Conservation (phyloP, 37 sponge, comb jelly and placozoan genomes). For the Geodia barretti region DNA sequence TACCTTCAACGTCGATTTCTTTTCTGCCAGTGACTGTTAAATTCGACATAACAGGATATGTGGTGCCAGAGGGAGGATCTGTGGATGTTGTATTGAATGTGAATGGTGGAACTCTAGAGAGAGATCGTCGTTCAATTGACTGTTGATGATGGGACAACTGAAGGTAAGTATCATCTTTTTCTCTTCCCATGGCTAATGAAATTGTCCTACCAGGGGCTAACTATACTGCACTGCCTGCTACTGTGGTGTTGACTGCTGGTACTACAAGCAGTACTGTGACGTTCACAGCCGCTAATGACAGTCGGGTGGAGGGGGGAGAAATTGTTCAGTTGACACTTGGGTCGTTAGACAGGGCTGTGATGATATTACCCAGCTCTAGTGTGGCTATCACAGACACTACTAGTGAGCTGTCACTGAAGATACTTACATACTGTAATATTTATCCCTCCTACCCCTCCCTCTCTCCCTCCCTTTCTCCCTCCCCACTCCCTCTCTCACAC, state of each 20-base stretch:
- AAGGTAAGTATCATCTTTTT: not conserved
- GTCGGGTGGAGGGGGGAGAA: not conserved
- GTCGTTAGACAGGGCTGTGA: not conserved
- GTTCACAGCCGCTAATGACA: not conserved
- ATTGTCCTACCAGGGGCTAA: no score
- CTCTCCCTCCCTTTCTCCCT: no score
- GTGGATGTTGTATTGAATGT: not conserved
- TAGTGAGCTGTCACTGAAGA: no score
- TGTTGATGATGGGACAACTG: not conserved
- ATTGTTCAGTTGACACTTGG: not conserved
- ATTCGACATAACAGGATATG: not conserved
- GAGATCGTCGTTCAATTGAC: not conserved
- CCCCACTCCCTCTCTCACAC: not conserved
- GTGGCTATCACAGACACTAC: not conserved
- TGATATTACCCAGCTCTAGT: not conserved
- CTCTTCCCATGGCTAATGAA: no score
- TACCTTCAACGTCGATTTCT: not conserved
- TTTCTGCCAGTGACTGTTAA: constrained; percentile 8
- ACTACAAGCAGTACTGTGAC: not conserved
- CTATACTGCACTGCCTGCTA: not conserved
- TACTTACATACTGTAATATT: no score
- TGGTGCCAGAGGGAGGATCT: not conserved
- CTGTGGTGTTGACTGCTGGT: not conserved
- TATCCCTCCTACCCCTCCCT: not conserved
- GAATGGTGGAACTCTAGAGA: not conserved